Evolutionary conservation across 2,113 vertebrate species (phyloP), one percentile per base, ranked within the genome.

Genomic region (Callaeas wilsoni): DNA sequence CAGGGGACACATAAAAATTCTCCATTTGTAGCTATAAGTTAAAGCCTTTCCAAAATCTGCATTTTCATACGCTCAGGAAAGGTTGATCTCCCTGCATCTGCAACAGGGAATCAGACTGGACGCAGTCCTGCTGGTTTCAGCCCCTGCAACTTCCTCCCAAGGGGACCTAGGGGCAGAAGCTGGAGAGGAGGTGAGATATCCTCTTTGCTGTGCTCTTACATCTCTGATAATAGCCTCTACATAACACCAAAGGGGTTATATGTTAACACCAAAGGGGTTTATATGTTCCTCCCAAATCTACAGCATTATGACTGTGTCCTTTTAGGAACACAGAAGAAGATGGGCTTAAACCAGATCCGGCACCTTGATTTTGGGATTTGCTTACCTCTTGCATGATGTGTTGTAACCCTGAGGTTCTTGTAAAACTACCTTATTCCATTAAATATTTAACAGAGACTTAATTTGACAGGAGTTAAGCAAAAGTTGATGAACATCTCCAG

Each of bases 161-260:
- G 8, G 2, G 49, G 53, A 55, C 27, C 4, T 7, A 16, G 4
- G 16, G 62, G 33, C 44, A 63, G 56, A 4, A 1, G 3, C 53
- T 53, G 80, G 44, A 50, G 39, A 47, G 53, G 25, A 73, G 55
- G 7, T 23, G 50, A 0, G 2, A 7, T 3, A 23, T 2, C 60
- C 39, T 7, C 60, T 33, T 59, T 22, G 59, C 25, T 67, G 10
- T 2, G 12, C 42, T 59, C 56, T 52, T 64, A 12, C 5, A 9
- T 15, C 56, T 68, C 69, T 37, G 23, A 1, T 39, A 55, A 41
- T 2, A 13, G 23, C 39, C 60, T 52, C 84, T 42, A 7, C 13
- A 0, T 10, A 26, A 64, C 1, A 1, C 5, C 65, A 69, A 56
- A 57, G 41, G 42, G 30, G 1, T 62, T 60, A 0, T 18, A 46